phyloP scores from a whole-genome alignment of 2,888 invertebrate species.

The Ichneumon xanthorius region DNA sequence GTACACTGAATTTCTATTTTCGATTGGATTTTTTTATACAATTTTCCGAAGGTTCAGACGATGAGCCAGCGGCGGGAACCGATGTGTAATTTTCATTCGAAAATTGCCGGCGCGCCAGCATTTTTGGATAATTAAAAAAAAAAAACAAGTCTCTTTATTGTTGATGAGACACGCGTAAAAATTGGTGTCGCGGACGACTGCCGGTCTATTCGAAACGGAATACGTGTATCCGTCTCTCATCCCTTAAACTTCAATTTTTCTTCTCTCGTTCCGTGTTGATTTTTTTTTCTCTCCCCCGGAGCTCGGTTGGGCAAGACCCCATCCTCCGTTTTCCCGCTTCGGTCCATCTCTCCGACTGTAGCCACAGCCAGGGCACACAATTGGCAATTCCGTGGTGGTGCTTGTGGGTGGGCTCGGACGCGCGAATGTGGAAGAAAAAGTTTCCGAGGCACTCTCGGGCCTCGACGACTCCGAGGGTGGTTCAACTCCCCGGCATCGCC shows the following conservation, averaged over 20 bases:
- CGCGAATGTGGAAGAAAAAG: conserved; percentile 63
- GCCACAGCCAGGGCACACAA: conserved; percentile 47
- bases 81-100: background rate
- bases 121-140: background rate
- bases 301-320: conserved; percentile 40
- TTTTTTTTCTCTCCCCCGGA: conserved; percentile 45
- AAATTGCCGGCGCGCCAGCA: background rate
- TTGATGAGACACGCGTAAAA: background rate
- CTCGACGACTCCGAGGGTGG: conserved; percentile 63
- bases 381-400: conserved; percentile 58
- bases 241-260: conserved; percentile 52
- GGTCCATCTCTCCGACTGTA: conserved; percentile 31
- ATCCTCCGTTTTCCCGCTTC: conserved; percentile 9
- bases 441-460: conserved; percentile 62
- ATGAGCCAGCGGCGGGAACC: too few relatives aligned
- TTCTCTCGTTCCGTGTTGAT: conserved; percentile 48
- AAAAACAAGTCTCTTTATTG: background rate
- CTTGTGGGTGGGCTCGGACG: conserved; percentile 41
- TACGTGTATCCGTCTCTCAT: conserved; percentile 12
- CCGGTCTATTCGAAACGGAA: background rate
- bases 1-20: background rate
- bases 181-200: background rate
- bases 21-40: background rate
- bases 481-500: conserved; percentile 60
- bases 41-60: too few relatives aligned